Percentiles rank a stretch among this genome's conserved stretches.
phyloP scores from a whole-genome alignment of 2,888 invertebrate genomes.

The Chloromyia formosa region DNA sequence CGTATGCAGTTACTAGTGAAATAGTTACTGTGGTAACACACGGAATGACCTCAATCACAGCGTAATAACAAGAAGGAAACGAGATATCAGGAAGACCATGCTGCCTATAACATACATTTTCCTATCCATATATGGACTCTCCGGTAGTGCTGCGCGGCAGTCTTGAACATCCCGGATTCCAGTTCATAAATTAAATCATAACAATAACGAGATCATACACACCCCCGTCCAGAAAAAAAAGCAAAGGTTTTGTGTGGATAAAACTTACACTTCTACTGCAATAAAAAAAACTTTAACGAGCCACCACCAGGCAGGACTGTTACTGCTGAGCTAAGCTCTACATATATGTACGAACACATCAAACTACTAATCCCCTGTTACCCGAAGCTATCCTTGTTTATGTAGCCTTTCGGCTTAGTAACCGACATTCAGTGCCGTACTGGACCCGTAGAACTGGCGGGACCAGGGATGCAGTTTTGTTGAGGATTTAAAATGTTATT shows the following conservation, averaged over 20 bases:
- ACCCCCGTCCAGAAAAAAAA: not conserved
- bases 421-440: not conserved
- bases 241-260: not conserved
- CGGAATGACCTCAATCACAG: no score
- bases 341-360: not conserved
- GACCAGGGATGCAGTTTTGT: not conserved
- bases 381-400: slow-evolving; percentile 20
- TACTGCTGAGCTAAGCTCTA: not conserved
- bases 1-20: no score
- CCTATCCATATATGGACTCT: slow-evolving; percentile 2
- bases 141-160: no score
- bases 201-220: slow-evolving; percentile 38
- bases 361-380: not conserved
- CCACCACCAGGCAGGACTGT: not conserved
- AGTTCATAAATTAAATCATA: slow-evolving; percentile 41
- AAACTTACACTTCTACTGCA: slow-evolving; percentile 4
- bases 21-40: no score
- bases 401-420: slow-evolving; percentile 20
- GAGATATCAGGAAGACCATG: not conserved
- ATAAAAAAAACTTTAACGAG: slow-evolving; percentile 31
- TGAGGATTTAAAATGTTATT: slow-evolving; percentile 31
- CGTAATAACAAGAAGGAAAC: not conserved
- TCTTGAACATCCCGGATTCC: slow-evolving; percentile 6
- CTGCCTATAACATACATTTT: not conserved
- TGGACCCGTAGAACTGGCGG: no score